These are phyloP conservation scores for Pachycephus smyrnensis DNA, from an alignment of 2,888 invertebrate genomes.

Conservation along the genomic window DNA sequence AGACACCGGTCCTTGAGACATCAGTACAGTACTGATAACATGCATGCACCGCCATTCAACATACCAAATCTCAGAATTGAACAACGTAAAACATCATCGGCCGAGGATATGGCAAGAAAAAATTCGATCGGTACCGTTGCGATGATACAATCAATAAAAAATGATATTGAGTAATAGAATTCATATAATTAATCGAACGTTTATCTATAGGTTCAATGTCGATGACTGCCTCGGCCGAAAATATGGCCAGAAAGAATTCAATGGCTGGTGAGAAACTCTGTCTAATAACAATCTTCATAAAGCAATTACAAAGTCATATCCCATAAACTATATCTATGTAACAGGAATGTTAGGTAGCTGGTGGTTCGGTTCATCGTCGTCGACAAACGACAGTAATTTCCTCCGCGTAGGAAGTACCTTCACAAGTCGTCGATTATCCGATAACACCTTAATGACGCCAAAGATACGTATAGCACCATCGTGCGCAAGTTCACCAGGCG, in stretches of 20 bases:
- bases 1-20: constrained; percentile 81
- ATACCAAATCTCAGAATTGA: constrained; percentile 90
- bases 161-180: background rate
- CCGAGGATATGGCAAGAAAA: constrained; percentile 91
- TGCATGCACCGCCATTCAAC: constrained; percentile 86
- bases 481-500: constrained; percentile 84
- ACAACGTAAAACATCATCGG: constrained; percentile 89
- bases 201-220: constrained; percentile 56
- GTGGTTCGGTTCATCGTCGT: constrained; percentile 87
- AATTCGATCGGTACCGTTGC: constrained; percentile 77
- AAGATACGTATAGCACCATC: constrained; percentile 91
- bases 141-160: constrained; percentile 20
- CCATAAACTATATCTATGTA: background rate
- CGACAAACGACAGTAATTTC: constrained; percentile 86
- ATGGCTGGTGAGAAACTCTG: constrained; percentile 59
- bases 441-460: constrained; percentile 92
- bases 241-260: constrained; percentile 70
- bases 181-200: background rate
- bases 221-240: constrained; percentile 68
- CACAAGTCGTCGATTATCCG: constrained; percentile 88
- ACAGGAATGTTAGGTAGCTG: constrained; percentile 79
- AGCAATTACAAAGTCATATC: background rate
- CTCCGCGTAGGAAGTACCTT: constrained; percentile 83
- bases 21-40: constrained; percentile 88
- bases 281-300: background rate